Evolutionary conservation across 2,113 vertebrate genomes (phyloP).

Genomic region (Rutilus rutilus): DNA sequence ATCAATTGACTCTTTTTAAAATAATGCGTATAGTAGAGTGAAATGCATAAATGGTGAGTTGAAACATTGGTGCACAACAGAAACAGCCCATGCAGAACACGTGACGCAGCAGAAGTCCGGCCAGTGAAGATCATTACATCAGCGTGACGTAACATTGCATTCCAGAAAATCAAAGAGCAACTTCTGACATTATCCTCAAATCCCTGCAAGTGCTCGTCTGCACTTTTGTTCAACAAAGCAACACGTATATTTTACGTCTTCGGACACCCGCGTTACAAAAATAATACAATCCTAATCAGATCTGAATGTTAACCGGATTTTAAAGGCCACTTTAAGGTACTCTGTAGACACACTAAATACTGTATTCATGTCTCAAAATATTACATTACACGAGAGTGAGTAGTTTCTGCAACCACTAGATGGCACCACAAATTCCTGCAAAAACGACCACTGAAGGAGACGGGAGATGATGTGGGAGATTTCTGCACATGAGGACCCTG

Average conservation of each 20-base stretch:
- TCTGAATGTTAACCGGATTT: slow-evolving; percentile 7
- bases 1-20: too few species aligned
- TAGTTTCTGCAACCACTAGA: slow-evolving; percentile 36
- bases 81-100: slow-evolving; percentile 5
- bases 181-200: not conserved
- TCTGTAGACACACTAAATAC: slow-evolving; percentile 41
- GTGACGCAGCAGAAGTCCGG: not conserved
- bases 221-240: slow-evolving; percentile 22
- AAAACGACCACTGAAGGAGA: slow-evolving; percentile 36
- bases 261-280: slow-evolving; percentile 48
- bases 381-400: slow-evolving; percentile 10
- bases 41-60: not conserved
- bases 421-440: slow-evolving; percentile 47
- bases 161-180: not conserved
- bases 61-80: not conserved
- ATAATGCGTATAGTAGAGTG: not conserved
- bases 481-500: not conserved
- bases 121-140: not conserved
- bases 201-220: not conserved
- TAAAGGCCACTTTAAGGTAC: slow-evolving; percentile 53
- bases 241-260: not conserved
- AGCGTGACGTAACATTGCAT: not conserved
- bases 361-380: slow-evolving; percentile 45
- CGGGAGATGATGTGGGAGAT: slow-evolving; percentile 21
- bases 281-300: slow-evolving; percentile 49